Percentiles rank a stretch among this genome's conserved stretches.
These are phyloP conservation scores for Melieria picta DNA, from an alignment of 2,888 invertebrate genomes.

Conservation along the genomic window DNA sequence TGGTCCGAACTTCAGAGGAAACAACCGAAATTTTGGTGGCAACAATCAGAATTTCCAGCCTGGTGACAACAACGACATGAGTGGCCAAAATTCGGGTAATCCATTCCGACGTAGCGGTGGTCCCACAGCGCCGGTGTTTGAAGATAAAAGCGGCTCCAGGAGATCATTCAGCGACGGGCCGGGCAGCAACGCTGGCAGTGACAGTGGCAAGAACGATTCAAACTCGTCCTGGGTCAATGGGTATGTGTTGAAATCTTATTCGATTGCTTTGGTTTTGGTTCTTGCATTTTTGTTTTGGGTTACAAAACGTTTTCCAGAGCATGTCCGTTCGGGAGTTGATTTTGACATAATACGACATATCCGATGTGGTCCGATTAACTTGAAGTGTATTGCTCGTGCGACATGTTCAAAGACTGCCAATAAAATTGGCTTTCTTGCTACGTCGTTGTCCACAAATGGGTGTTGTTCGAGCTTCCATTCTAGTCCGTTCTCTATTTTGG, in stretches of 20 bases:
- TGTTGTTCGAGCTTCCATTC: too few relatives aligned
- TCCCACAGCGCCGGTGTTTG: slow-evolving; percentile 38
- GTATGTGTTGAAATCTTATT: slow-evolving; percentile 43
- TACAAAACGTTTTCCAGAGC: too few relatives aligned
- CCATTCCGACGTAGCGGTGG: slow-evolving; percentile 53
- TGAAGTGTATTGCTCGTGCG: too few relatives aligned
- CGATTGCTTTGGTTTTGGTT: slow-evolving; percentile 6
- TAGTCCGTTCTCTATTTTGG: too few relatives aligned
- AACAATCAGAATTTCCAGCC: slow-evolving; percentile 16
- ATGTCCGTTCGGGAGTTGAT: too few relatives aligned
- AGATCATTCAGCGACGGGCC: slow-evolving; percentile 1
- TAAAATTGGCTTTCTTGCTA: too few relatives aligned
- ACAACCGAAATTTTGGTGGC: slow-evolving; percentile 29
- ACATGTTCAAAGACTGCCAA: too few relatives aligned
- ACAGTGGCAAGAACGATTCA: slow-evolving; percentile 30
- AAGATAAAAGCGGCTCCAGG: slow-evolving; percentile 27
- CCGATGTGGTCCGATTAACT: too few relatives aligned
- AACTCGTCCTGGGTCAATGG: slow-evolving; percentile 48
- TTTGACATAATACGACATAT: too few relatives aligned
- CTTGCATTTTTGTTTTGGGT: neutral
- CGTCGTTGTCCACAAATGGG: too few relatives aligned
- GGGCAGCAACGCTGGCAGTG: slow-evolving; percentile 22
- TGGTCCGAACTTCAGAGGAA: slow-evolving; percentile 31
- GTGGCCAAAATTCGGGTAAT: slow-evolving; percentile 43
- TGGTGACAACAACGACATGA: slow-evolving; percentile 31